A percentile compares a stretch with the other conserved stretches of the same genome.
Evolutionary conservation across 2,113 vertebrate species (phyloP).

Genomic region (Fulica atra): DNA sequence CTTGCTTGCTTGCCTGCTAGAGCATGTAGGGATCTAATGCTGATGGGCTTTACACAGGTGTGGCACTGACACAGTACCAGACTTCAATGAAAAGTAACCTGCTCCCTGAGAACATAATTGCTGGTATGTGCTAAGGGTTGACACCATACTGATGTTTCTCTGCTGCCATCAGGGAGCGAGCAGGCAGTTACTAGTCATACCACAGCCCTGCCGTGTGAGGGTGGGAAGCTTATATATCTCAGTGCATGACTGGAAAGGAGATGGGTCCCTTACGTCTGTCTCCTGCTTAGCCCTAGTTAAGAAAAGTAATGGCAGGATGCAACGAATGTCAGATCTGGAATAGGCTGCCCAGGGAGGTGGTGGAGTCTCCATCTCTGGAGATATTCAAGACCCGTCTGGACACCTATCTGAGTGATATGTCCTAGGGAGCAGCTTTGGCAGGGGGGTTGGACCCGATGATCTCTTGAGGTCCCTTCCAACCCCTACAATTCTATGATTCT

Average conservation of each 20-base stretch:
- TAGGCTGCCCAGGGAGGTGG: too few relatives aligned
- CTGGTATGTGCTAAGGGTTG: not conserved
- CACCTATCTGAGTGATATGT: too few relatives aligned
- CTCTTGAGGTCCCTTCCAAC: too few relatives aligned
- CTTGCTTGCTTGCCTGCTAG: not conserved
- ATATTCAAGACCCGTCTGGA: too few relatives aligned
- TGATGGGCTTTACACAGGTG: not conserved
- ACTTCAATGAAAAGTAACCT: not conserved
- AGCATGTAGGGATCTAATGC: not conserved
- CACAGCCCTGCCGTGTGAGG: not conserved
- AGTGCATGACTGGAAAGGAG: slow-evolving; percentile 30
- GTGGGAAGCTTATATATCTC: not conserved
- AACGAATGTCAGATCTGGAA: slow-evolving; percentile 62
- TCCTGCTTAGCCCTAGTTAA: slow-evolving; percentile 41
- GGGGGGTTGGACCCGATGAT: too few relatives aligned
- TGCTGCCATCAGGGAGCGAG: not conserved
- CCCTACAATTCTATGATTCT: too few relatives aligned
- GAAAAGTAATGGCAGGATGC: slow-evolving; percentile 40
- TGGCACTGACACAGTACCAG: not conserved
- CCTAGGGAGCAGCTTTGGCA: too few relatives aligned
- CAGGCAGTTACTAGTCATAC: slow-evolving; percentile 52
- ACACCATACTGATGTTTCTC: not conserved
- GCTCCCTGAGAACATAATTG: not conserved
- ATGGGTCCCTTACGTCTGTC: not conserved
- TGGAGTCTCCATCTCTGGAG: too few relatives aligned